Conservation (phyloP, 30 jellyfish, hydroid and myxozoan genomes). For the Aurelia aurita complex sp. Pacific region DNA sequence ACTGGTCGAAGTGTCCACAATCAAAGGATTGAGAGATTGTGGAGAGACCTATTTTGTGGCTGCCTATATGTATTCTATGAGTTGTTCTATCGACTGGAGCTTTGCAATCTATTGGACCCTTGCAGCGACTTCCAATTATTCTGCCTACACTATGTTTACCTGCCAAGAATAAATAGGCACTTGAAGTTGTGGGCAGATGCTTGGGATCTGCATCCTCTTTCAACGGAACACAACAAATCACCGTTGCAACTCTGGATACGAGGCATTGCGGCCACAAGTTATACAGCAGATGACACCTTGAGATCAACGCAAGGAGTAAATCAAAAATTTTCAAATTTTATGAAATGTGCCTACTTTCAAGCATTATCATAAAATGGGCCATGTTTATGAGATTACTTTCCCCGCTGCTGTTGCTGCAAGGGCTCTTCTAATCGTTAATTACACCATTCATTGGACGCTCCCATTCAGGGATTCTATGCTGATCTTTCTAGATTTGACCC, state of each 20-base stretch:
- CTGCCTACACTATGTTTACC: constrained; percentile 30
- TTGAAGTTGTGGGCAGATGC: not conserved
- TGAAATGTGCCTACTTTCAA: too few relatives aligned
- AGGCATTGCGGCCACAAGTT: not conserved
- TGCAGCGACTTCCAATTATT: constrained; percentile 6
- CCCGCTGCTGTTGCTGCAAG: too few relatives aligned
- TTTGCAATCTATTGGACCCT: not conserved
- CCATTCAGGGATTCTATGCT: too few relatives aligned
- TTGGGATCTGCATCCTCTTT: constrained; percentile 12
- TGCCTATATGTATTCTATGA: not conserved
- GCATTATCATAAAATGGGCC: too few relatives aligned
- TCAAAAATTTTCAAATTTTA: too few relatives aligned
- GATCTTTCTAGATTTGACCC: too few relatives aligned
- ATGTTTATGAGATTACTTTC: too few relatives aligned
- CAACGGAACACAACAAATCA: not conserved
- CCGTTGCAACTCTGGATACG: constrained; percentile 4
- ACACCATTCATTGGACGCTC: too few relatives aligned
- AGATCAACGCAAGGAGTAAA: too few relatives aligned
- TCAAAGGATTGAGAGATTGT: constrained; percentile 1
- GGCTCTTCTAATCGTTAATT: too few relatives aligned
- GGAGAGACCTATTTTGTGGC: not conserved
- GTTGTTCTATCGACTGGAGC: not conserved
- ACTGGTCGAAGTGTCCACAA: too few relatives aligned
- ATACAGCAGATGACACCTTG: too few relatives aligned
- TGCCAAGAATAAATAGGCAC: constrained; percentile 16